Percentiles rank a stretch among this genome's conserved stretches.
Conservation (phyloP, 2,888 invertebrate species). For the Ophion obscuratus region DNA sequence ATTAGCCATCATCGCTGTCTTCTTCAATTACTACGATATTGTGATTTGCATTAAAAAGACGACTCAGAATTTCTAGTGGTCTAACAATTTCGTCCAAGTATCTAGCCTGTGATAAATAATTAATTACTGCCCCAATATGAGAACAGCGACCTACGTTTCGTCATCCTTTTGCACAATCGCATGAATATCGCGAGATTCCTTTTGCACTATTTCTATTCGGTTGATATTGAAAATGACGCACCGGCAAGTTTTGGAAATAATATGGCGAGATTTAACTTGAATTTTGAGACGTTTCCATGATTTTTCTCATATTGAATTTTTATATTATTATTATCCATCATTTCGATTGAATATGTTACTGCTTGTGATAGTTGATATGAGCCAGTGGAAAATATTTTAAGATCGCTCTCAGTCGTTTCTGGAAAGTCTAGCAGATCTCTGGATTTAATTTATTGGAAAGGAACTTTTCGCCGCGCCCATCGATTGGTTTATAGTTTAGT, state of each 20-base stretch:
- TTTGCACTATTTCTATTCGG: slow-evolving; percentile 44
- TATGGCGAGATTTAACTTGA: slow-evolving; percentile 34
- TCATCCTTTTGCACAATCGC: slow-evolving; percentile 66
- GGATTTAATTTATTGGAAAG: slow-evolving; percentile 7
- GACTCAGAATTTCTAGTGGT: background rate
- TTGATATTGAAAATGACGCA: slow-evolving; percentile 48
- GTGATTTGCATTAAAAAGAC: background rate
- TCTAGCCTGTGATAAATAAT: slow-evolving; percentile 65
- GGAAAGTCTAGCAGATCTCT: slow-evolving; percentile 64
- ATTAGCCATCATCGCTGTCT: background rate
- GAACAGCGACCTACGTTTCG: slow-evolving; percentile 67
- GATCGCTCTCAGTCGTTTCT: slow-evolving; percentile 61
- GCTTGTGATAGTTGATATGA: slow-evolving; percentile 68
- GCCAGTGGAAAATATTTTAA: slow-evolving; percentile 66
- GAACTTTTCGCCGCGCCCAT: slow-evolving; percentile 19
- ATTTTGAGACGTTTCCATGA: background rate
- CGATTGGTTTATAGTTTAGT: slow-evolving; percentile 46
- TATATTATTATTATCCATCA: slow-evolving; percentile 64
- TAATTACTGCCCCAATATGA: slow-evolving; percentile 63
- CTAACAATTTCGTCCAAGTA: slow-evolving; percentile 64
- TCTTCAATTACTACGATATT: background rate
- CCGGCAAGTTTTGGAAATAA: slow-evolving; percentile 56
- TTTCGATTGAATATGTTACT: slow-evolving; percentile 68
- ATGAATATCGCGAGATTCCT: slow-evolving; percentile 60
- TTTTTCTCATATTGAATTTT: slow-evolving; percentile 55